Percentiles rank a stretch among this genome's conserved stretches.
phyloP scores from a whole-genome alignment of 2,113 vertebrate genomes.

The Anoura caudifer region DNA sequence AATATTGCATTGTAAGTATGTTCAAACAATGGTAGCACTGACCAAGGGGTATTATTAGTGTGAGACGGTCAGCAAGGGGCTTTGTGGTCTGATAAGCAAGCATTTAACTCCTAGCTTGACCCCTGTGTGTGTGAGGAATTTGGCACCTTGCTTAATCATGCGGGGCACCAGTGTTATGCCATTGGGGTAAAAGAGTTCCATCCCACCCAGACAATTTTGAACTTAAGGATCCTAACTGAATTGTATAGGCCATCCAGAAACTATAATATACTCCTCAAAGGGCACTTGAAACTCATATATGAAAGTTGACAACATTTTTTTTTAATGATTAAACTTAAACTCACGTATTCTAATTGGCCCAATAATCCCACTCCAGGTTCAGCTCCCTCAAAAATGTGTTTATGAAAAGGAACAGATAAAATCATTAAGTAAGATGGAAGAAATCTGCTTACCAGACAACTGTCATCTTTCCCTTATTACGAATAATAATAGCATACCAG shows the following conservation, averaged over 20 bases:
- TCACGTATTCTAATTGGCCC: neutral
- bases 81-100: neutral
- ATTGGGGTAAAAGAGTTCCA: neutral
- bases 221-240: neutral
- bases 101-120: neutral
- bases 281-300: neutral
- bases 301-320: neutral
- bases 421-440: neutral
- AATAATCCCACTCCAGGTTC: neutral
- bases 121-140: neutral
- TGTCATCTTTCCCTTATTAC: neutral
- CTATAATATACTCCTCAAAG: neutral
- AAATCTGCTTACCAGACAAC: neutral
- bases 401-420: neutral
- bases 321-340: neutral
- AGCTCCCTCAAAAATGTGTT: neutral
- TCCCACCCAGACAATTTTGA: neutral
- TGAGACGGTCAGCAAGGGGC: neutral
- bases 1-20: neutral
- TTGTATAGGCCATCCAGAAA: neutral
- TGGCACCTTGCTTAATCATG: neutral
- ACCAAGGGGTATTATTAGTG: neutral
- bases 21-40: neutral
- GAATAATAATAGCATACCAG: neutral
- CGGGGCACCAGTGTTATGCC: neutral